Evolutionary conservation across 2,888 invertebrate species (phyloP), one percentile per base, ranked within the genome.

Genomic region (Glyphotaelius pellucidus): DNA sequence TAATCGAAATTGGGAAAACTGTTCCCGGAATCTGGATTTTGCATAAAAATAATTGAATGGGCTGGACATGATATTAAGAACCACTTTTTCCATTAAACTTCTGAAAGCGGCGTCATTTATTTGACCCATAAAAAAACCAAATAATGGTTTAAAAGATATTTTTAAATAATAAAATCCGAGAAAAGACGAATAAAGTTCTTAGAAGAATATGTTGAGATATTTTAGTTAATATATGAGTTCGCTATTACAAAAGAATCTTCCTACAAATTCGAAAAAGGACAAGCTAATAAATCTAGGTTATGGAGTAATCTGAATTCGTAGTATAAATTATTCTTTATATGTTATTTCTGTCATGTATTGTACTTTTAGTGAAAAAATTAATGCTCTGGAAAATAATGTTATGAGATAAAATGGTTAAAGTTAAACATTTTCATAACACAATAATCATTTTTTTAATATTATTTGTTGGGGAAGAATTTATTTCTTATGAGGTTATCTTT

Each of bases 251-350:
- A 88, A 88, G 88, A 88, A 88, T 88, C 67, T 88, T 88, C 67
- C 79, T 25, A 88, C 67, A 79, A 35, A 88, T 67, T 67, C 86
- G 86, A 86, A 88, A 42, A 52, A 35, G 88, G 88, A 88, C 88
- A 79, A 15, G 88, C 67, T 67, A 88, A 88, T 88, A 88, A 88
- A 88, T 88, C 88, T 31, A 35, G 79, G 88, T 88, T 88, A 88
- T 79, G 67, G 88, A 52, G 88, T 88, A 88, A 88, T 79, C 88
- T 88, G 88, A 88, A 88, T 88, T 88, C 67, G 52, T 19, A 67
- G 79, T 52, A 88, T 88, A 88, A 88, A 88, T 88, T 88, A 88
- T 88, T 79, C 88, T 88, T 88, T 88, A 88, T 88, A 88, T 88
- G 88, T 88, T 88, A 67, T 88, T 88, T 88, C 42, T 88, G 88